Evolutionary conservation across 2,888 invertebrate species (phyloP).

Genomic region (Thymelicus acteon): DNA sequence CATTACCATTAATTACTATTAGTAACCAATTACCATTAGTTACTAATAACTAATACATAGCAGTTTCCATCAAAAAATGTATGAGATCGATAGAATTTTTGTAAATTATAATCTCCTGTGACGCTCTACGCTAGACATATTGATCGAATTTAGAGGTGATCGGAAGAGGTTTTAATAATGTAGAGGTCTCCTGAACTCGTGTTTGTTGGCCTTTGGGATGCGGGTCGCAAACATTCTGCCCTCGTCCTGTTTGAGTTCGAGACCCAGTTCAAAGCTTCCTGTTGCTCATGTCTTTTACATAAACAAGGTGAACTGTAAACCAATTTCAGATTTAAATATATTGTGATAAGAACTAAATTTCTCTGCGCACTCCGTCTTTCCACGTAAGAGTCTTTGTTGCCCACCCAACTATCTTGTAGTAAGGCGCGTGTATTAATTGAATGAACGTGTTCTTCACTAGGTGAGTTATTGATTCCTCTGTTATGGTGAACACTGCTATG

Average conservation of each 20-base stretch:
- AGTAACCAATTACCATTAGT: too few species aligned
- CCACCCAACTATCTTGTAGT: constrained; percentile 22
- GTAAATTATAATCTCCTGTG: background rate
- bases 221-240: constrained; percentile 38
- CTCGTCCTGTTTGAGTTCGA: constrained; percentile 42
- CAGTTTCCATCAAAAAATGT: too few species aligned
- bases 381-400: constrained; percentile 9
- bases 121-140: background rate
- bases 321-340: constrained; percentile 7
- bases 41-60: too few species aligned
- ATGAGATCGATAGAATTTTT: too few species aligned
- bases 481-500: constrained; percentile 1
- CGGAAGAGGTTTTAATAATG: constrained; percentile 15
- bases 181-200: constrained; percentile 13
- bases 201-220: constrained; percentile 34
- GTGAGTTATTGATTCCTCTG: constrained; percentile 21
- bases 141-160: background rate
- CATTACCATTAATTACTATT: too few species aligned
- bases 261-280: constrained; percentile 39
- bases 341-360: constrained; percentile 1
- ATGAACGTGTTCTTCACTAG: constrained; percentile 24
- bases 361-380: background rate
- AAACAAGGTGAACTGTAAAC: constrained; percentile 13
- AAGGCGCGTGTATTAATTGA: constrained; percentile 28
- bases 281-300: constrained; percentile 36